phyloP scores from a whole-genome alignment of 2,888 invertebrate genomes.

The Drosophila limbata region DNA sequence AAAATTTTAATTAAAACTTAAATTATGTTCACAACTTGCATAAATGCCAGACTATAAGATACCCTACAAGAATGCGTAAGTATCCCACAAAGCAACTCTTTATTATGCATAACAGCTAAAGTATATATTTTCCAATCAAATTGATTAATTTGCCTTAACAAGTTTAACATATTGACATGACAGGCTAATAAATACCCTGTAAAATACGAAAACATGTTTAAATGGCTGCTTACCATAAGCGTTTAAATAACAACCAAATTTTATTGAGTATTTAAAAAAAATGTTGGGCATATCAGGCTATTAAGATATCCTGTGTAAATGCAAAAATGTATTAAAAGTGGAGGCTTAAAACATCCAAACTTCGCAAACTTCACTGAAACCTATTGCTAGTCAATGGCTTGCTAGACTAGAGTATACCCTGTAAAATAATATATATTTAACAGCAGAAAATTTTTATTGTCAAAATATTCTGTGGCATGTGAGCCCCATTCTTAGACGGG shows the following conservation, averaged over 20 bases:
- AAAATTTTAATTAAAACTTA: not conserved
- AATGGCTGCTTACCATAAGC: not conserved
- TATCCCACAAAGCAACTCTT: not conserved
- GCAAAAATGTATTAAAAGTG: too few species aligned
- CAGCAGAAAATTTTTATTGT: too few species aligned
- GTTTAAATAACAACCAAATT: not conserved
- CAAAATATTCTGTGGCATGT: too few species aligned
- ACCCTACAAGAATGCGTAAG: slow-evolving; percentile 3
- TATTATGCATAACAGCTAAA: not conserved
- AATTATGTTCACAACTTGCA: not conserved
- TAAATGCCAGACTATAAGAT: slow-evolving; percentile 3
- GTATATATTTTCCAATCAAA: not conserved
- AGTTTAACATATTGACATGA: not conserved
- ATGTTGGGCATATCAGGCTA: not conserved
- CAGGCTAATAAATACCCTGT: not conserved
- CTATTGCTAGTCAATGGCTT: not conserved
- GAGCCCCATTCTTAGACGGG: too few species aligned
- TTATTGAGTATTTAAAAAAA: not conserved
- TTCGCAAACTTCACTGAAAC: not conserved
- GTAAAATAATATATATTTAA: not conserved
- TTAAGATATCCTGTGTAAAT: not conserved
- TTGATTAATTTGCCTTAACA: not conserved
- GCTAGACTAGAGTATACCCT: not conserved
- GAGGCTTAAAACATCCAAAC: too few species aligned
- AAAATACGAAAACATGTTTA: too few species aligned